phyloP scores from a whole-genome alignment of 2,888 invertebrate genomes.

The Drosophila neoperkinsi region DNA sequence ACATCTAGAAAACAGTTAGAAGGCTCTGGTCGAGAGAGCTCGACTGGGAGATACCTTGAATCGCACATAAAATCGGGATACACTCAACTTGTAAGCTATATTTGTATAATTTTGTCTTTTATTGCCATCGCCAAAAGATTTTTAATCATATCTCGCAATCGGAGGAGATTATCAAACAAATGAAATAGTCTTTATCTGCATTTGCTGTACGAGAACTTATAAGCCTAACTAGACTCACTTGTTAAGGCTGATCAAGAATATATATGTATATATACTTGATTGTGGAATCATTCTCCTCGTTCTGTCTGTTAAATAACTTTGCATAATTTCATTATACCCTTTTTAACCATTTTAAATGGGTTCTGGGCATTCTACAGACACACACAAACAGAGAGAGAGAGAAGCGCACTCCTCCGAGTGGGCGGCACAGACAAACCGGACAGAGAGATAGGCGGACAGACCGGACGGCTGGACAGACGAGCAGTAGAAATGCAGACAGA shows the following conservation, averaged over 20 bases:
- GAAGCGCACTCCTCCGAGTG: conserved; percentile 4
- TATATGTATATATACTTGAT: not conserved
- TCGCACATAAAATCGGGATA: not conserved
- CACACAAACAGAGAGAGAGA: conserved; percentile 5
- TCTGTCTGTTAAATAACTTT: not conserved
- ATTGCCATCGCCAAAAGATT: not conserved
- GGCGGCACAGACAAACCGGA: conserved; percentile 8
- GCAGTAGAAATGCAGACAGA: conserved; percentile 8
- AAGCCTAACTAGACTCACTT: not conserved
- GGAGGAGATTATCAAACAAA: not conserved
- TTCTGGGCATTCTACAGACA: not conserved
- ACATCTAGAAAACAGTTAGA: conserved; percentile 2
- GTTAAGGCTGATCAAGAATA: not conserved
- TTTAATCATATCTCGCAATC: not conserved
- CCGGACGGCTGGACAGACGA: conserved; percentile 8
- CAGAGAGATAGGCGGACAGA: conserved; percentile 3
- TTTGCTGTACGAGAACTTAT: not conserved
- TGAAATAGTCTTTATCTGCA: not conserved
- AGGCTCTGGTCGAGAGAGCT: not conserved
- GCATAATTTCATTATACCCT: conserved; percentile 4
- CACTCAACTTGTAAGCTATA: not conserved
- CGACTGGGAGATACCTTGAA: not conserved
- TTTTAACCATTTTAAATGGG: conserved; percentile 1
- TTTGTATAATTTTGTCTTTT: not conserved
- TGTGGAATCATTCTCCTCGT: not conserved